Percentiles rank a stretch among this genome's conserved stretches.
These are phyloP conservation scores for Verasper variegatus DNA, from an alignment of 2,113 vertebrate genomes.

Conservation along the genomic window DNA sequence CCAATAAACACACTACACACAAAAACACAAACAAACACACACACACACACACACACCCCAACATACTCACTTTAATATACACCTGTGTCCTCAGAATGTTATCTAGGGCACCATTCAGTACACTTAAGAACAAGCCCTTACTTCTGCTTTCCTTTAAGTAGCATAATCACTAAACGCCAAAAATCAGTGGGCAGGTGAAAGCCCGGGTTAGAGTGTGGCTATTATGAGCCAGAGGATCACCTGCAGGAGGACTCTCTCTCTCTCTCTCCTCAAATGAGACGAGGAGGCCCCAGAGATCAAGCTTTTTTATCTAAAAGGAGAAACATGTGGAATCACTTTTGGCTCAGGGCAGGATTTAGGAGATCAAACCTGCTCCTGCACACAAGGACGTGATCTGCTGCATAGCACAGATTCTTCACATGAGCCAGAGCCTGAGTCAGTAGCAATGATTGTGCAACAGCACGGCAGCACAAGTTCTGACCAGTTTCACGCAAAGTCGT, in stretches of 20 bases:
- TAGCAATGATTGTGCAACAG: neutral
- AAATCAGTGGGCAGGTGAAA: slow-evolving; percentile 45
- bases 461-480: slow-evolving; percentile 39
- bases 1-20: slow-evolving; percentile 57
- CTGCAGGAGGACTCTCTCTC: neutral
- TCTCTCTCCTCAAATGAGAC: too few species aligned
- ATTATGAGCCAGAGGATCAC: slow-evolving; percentile 37
- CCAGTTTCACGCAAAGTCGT: slow-evolving; percentile 3
- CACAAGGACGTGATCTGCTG: slow-evolving; percentile 31
- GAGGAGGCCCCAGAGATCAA: neutral
- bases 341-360: slow-evolving; percentile 4
- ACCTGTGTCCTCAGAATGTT: slow-evolving; percentile 53
- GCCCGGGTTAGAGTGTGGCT: slow-evolving; percentile 29
- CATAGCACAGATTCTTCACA: slow-evolving; percentile 66
- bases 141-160: slow-evolving; percentile 42
- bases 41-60: slow-evolving; percentile 13
- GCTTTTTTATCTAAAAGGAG: neutral
- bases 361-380: slow-evolving; percentile 4
- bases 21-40: slow-evolving; percentile 9
- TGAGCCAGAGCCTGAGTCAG: slow-evolving; percentile 57
- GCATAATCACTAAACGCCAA: slow-evolving; percentile 31
- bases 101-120: slow-evolving; percentile 44
- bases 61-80: slow-evolving; percentile 45
- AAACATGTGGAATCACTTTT: slow-evolving; percentile 5
- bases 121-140: slow-evolving; percentile 49